These are phyloP conservation scores for Heliangelus exortis DNA, from an alignment of 2,797 vertebrate genomes.

Conservation along the genomic window DNA sequence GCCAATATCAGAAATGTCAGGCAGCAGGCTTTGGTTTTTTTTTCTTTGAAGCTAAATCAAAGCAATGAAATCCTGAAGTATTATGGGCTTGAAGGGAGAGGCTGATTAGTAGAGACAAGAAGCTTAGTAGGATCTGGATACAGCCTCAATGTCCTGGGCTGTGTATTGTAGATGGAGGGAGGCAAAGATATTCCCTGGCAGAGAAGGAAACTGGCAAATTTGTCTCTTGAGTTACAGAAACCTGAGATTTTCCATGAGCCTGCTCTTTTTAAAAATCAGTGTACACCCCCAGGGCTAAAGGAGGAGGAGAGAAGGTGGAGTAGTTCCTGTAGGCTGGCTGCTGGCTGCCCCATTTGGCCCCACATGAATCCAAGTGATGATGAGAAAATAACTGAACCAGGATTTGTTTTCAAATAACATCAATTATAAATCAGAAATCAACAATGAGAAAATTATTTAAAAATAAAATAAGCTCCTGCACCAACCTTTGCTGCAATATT, in stretches of 20 bases:
- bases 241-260: not conserved
- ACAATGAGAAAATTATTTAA: not conserved
- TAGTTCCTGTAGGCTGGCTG: not conserved
- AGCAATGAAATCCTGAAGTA: not conserved
- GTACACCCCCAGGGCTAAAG: not conserved
- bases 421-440: not conserved
- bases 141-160: not conserved
- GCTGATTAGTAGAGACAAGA: not conserved
- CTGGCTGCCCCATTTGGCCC: not conserved
- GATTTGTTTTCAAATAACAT: not conserved
- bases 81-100: not conserved
- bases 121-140: not conserved
- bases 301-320: not conserved
- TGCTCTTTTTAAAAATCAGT: not conserved
- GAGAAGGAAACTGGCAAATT: not conserved
- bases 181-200: not conserved
- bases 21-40: not conserved
- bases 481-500: not conserved
- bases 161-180: not conserved
- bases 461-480: not conserved
- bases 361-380: rapidly evolving
- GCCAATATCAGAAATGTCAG: not conserved
- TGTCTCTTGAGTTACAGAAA: not conserved
- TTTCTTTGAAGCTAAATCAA: not conserved
- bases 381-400: not conserved